Evolutionary conservation across 2,797 vertebrate species (phyloP).

Genomic region (Hoplostethus atlanticus): DNA sequence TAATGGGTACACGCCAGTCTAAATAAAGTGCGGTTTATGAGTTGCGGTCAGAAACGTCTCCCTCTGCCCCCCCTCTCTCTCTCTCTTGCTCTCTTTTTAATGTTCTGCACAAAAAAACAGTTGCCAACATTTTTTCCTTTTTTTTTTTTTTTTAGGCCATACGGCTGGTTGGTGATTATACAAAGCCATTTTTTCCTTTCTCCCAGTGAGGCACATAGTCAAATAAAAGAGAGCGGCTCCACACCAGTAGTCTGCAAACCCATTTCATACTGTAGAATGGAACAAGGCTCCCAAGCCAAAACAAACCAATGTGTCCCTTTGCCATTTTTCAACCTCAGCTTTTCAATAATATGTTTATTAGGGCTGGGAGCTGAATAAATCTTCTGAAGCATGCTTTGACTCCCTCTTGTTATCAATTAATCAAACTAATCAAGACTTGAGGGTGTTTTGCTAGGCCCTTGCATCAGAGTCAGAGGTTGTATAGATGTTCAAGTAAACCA

Average conservation of each 20-base stretch:
- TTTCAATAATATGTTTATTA: conserved; percentile 83
- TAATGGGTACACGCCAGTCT: conserved; percentile 94
- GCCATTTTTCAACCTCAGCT: conserved; percentile 78
- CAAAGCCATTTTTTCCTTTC: conserved; percentile 91
- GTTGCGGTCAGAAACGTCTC: conserved; percentile 97
- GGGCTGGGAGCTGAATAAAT: conserved; percentile 75
- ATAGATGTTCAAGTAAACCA: conserved; percentile 56
- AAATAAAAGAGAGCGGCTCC: conserved; percentile 89
- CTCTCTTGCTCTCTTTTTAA: conserved; percentile 84
- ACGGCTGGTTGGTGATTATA: conserved; percentile 90
- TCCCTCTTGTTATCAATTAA: conserved; percentile 75
- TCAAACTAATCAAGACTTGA: conserved; percentile 67
- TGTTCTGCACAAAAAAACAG: conserved; percentile 88
- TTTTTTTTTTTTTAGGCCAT: conserved; percentile 84
- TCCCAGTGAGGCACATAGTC: conserved; percentile 90
- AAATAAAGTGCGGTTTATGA: conserved; percentile 97
- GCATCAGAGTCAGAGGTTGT: conserved; percentile 50
- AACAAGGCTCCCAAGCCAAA: conserved; percentile 83
- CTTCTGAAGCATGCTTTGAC: conserved; percentile 56
- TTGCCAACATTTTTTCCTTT: conserved; percentile 88
- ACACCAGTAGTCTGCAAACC: conserved; percentile 86
- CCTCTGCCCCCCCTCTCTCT: conserved; percentile 51
- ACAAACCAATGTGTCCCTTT: conserved; percentile 83
- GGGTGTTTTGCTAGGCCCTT: conserved; percentile 43
- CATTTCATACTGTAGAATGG: conserved; percentile 76